Conservation (phyloP, 92 coral and sea anemone species). For the Porites evermanni region DNA sequence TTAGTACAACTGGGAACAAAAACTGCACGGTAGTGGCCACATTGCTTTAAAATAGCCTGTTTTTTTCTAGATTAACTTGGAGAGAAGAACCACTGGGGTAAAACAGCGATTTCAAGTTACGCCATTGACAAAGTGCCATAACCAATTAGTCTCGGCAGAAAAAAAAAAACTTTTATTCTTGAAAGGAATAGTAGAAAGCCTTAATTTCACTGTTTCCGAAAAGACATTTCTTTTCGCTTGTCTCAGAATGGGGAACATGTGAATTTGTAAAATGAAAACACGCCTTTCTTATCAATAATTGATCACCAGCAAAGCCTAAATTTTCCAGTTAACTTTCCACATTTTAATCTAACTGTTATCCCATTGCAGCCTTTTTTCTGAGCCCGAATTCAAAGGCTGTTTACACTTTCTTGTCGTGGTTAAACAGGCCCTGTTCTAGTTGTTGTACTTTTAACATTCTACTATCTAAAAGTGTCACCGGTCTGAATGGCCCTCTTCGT, state of each 20-base stretch:
- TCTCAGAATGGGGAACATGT: not conserved
- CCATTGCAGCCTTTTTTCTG: not conserved
- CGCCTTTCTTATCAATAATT: not conserved
- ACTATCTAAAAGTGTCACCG: conserved; percentile 34
- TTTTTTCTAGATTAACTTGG: too few species aligned
- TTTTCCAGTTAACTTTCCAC: not conserved
- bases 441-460: conserved; percentile 13
- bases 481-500: not conserved
- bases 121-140: too few species aligned
- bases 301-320: not conserved
- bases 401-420: not conserved
- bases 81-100: too few species aligned
- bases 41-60: not conserved
- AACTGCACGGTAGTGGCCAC: too few species aligned
- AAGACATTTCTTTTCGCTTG: not conserved
- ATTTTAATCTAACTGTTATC: too few species aligned
- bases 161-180: not conserved
- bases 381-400: not conserved
- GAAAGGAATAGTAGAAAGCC: too few species aligned
- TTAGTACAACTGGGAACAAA: too few species aligned
- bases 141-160: too few species aligned
- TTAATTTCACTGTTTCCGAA: not conserved
- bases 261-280: not conserved
- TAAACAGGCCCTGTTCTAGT: not conserved
- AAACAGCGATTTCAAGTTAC: too few species aligned